Percentiles rank a stretch among this genome's conserved stretches.
These are phyloP conservation scores for Drosophila ochracea DNA, from an alignment of 2,888 invertebrate genomes.

Conservation along the genomic window DNA sequence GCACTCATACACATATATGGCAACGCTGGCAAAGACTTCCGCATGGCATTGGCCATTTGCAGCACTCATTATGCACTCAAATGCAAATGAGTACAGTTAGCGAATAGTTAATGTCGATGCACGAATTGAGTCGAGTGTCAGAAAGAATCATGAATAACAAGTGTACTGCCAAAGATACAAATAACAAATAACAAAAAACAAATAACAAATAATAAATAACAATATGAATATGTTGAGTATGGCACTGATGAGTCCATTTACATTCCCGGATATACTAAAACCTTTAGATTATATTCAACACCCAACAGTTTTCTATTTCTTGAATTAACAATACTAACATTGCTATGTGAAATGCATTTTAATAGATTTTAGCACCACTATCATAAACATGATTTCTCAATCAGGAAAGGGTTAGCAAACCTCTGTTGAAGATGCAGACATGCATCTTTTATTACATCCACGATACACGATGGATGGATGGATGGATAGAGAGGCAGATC, in stretches of 20 bases:
- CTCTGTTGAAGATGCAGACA: not conserved
- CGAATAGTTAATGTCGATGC: slow-evolving; percentile 9
- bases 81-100: slow-evolving; percentile 46
- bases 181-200: not conserved
- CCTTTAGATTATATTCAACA: not conserved
- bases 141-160: slow-evolving; percentile 12
- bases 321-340: not conserved
- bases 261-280: not conserved
- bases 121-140: slow-evolving; percentile 32
- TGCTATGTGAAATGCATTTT: not conserved
- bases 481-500: not conserved
- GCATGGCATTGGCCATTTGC: slow-evolving; percentile 43
- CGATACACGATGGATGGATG: not conserved
- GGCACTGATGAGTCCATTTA: not conserved
- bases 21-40: slow-evolving; percentile 31
- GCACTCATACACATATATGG: slow-evolving; percentile 11
- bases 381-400: not conserved
- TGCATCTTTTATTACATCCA: not conserved
- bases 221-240: not conserved
- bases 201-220: not conserved
- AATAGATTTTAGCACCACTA: not conserved
- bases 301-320: not conserved
- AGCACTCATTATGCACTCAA: slow-evolving; percentile 32
- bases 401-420: not conserved
- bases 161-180: slow-evolving; percentile 1